These are phyloP conservation scores for Nebria salina DNA, from an alignment of 2,888 invertebrate genomes.

Conservation along the genomic window DNA sequence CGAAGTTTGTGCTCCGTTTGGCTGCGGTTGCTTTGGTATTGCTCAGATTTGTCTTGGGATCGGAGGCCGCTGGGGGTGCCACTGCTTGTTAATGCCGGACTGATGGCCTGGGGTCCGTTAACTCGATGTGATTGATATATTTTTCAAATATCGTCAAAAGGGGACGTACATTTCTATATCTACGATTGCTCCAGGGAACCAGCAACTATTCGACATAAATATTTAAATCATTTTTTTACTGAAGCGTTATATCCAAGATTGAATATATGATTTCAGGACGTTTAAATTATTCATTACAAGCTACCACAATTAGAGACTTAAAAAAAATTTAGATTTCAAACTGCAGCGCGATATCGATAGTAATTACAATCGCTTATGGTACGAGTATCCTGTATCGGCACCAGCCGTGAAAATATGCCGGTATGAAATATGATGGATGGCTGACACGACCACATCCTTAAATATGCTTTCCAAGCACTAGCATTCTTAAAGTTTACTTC, in stretches of 20 bases:
- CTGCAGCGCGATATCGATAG: no score
- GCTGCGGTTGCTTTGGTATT: constrained; percentile 56
- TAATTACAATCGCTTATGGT: neutral
- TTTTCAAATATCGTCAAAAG: constrained; percentile 56
- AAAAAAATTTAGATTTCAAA: neutral
- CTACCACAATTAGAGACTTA: neutral
- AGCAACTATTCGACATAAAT: constrained; percentile 7
- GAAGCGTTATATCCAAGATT: constrained; percentile 21
- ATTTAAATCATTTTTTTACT: constrained; percentile 18
- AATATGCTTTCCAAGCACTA: constrained; percentile 20
- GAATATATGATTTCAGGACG: neutral
- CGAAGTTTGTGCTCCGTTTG: constrained; percentile 53
- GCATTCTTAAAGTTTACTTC: constrained; percentile 15
- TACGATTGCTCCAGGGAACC: constrained; percentile 12
- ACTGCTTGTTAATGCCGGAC: constrained; percentile 54
- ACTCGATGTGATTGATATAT: constrained; percentile 58
- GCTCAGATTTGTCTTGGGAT: constrained; percentile 57
- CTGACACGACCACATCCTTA: constrained; percentile 18
- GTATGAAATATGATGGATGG: constrained; percentile 13
- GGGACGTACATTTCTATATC: constrained; percentile 29
- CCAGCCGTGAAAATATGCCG: neutral
- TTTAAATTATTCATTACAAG: neutral
- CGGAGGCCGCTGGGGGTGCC: constrained; percentile 49
- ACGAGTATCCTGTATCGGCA: neutral
- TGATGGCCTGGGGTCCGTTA: constrained; percentile 53